Conservation (phyloP, 2,888 invertebrate genomes). For the Volucella inflata region DNA sequence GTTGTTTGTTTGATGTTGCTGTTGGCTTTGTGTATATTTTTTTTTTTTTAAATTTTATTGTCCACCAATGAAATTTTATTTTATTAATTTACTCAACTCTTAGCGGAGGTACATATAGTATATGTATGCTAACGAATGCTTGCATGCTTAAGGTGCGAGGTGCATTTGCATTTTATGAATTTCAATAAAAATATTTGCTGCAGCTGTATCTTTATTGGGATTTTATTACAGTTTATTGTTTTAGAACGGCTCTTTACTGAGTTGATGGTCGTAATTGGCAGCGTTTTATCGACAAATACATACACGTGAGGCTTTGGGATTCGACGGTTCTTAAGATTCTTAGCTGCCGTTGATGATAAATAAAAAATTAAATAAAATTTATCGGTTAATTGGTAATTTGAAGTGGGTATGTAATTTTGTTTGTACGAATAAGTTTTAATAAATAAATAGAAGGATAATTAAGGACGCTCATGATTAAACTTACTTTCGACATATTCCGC, state of each 20-base stretch:
- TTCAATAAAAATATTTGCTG: not conserved
- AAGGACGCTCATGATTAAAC: too few relatives aligned
- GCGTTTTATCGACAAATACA: too few relatives aligned
- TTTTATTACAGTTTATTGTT: conserved; percentile 25
- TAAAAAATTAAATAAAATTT: too few relatives aligned
- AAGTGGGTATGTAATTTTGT: too few relatives aligned
- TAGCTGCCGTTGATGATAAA: too few relatives aligned
- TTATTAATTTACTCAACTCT: conserved; percentile 28
- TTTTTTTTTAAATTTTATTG: conserved; percentile 24
- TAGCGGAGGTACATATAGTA: conserved; percentile 42
- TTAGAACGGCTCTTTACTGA: not conserved
- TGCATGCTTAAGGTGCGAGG: conserved; percentile 16
- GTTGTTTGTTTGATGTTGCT: conserved; percentile 3
- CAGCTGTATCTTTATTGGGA: conserved; percentile 37
- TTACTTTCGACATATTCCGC: too few relatives aligned
- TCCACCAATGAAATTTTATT: conserved; percentile 40
- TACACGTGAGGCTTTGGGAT: too few relatives aligned
- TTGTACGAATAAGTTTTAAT: too few relatives aligned
- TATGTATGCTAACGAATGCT: conserved; percentile 6
- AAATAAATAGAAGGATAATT: too few relatives aligned
- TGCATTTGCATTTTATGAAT: conserved; percentile 19
- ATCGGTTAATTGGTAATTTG: too few relatives aligned
- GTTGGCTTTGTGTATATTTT: not conserved
- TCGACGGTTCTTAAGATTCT: too few relatives aligned
- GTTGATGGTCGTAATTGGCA: too few relatives aligned